Evolutionary conservation across 2,797 vertebrate genomes (phyloP).

Genomic region (Columba guinea): DNA sequence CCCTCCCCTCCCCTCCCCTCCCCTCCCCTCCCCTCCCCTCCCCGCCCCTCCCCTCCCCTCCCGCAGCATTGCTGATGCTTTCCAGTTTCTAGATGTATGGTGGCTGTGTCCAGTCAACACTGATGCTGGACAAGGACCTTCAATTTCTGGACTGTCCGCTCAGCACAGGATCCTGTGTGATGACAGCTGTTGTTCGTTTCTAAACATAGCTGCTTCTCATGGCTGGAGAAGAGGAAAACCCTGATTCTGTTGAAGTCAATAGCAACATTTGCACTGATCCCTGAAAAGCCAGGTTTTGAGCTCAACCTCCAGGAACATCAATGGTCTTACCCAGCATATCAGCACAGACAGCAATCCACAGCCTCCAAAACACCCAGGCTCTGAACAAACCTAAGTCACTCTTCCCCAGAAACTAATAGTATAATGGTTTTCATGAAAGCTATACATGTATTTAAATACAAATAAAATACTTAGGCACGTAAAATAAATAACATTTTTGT

Average conservation of each 20-base stretch:
- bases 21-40: too few species aligned
- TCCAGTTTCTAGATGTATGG: background rate
- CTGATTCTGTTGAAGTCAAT: background rate
- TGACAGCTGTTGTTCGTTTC: background rate
- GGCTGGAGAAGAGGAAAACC: background rate
- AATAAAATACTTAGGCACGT: fast-evolving
- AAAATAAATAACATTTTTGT: background rate
- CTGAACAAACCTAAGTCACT: background rate
- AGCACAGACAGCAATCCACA: background rate
- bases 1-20: too few species aligned
- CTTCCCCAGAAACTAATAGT: background rate
- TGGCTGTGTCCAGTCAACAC: background rate
- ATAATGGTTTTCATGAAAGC: background rate
- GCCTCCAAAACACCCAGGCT: background rate
- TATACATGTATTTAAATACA: background rate
- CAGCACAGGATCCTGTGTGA: background rate
- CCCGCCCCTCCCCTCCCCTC: too few species aligned
- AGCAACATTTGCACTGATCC: background rate
- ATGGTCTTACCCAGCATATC: background rate
- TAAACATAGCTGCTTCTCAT: background rate
- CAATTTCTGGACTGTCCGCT: background rate
- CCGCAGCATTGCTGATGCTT: background rate
- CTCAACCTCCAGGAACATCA: background rate
- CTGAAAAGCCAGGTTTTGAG: background rate
- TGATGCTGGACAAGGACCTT: background rate